A percentile compares a stretch with the other conserved stretches of the same genome.
Conservation (phyloP, 2,113 vertebrate genomes). For the Urocynchramus pylzowi region DNA sequence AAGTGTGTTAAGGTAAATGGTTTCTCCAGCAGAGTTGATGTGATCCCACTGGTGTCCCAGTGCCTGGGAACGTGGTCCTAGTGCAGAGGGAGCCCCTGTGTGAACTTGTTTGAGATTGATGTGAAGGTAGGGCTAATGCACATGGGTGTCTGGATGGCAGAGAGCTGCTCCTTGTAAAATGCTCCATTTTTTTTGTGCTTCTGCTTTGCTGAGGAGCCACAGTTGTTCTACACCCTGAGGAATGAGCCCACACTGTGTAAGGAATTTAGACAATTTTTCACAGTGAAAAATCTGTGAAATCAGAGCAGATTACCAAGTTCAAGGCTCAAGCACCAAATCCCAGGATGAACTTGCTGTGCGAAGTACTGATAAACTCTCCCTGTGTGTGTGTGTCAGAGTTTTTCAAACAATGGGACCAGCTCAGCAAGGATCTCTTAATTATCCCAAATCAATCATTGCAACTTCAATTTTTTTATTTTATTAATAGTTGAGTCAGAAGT, state of each 20-base stretch:
- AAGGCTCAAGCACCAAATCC: not conserved
- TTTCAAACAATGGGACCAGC: not conserved
- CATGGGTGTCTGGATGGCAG: not conserved
- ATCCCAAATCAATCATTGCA: not conserved
- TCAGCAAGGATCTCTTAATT: not conserved
- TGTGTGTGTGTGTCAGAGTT: not conserved
- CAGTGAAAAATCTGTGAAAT: not conserved
- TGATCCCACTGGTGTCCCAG: not conserved
- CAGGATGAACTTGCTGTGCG: not conserved
- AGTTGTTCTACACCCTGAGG: not conserved
- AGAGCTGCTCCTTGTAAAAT: not conserved
- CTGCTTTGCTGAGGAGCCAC: not conserved
- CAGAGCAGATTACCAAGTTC: not conserved
- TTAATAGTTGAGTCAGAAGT: not conserved
- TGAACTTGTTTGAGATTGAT: not conserved
- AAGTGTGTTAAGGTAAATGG: not conserved
- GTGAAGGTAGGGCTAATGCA: rapidly evolving
- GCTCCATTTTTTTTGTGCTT: not conserved
- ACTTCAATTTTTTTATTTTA: not conserved
- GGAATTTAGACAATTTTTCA: not conserved
- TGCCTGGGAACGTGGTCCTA: not conserved
- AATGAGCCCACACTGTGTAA: rapidly evolving
- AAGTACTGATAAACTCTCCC: not conserved
- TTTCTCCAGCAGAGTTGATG: not conserved
- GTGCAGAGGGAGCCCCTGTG: rapidly evolving